phyloP scores from a whole-genome alignment of 1,140 invertebrate species.

The Helicorthomorpha holstii region DNA sequence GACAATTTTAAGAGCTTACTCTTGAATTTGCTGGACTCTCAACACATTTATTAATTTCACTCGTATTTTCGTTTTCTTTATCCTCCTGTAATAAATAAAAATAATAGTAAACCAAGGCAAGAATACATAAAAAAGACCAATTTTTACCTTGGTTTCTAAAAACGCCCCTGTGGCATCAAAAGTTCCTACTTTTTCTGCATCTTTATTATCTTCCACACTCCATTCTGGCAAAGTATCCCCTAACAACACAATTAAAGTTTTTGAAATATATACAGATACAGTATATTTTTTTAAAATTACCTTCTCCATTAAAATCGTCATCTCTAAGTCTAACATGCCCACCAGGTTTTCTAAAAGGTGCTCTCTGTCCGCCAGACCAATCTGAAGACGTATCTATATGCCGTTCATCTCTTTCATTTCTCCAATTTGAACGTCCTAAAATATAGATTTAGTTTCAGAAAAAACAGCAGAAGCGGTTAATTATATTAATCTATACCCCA shows the following conservation, averaged over 20 bases:
- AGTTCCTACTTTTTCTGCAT: conserved; percentile 53
- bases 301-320: conserved; percentile 7
- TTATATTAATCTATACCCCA: conserved; percentile 32
- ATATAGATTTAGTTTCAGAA: neutral
- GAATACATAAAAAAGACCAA: no score
- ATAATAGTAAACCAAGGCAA: neutral
- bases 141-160: conserved; percentile 14
- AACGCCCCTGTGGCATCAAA: conserved; percentile 75
- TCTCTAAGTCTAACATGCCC: conserved; percentile 2
- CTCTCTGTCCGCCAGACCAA: neutral
- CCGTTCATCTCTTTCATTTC: neutral
- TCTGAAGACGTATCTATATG: neutral
- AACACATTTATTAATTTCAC: no score
- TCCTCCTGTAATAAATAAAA: neutral
- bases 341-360: neutral
- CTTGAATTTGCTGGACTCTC: no score
- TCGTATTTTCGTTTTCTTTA: neutral
- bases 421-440: neutral
- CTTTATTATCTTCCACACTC: conserved; percentile 23
- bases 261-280: neutral
- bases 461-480: neutral
- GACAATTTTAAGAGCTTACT: no score
- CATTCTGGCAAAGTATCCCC: conserved; percentile 27
- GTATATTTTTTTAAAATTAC: neutral
- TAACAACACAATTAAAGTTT: neutral